Percentiles rank a stretch among this genome's conserved stretches.
These are phyloP conservation scores for Cepphus grylle DNA, from an alignment of 2,113 vertebrate species.

Conservation along the genomic window DNA sequence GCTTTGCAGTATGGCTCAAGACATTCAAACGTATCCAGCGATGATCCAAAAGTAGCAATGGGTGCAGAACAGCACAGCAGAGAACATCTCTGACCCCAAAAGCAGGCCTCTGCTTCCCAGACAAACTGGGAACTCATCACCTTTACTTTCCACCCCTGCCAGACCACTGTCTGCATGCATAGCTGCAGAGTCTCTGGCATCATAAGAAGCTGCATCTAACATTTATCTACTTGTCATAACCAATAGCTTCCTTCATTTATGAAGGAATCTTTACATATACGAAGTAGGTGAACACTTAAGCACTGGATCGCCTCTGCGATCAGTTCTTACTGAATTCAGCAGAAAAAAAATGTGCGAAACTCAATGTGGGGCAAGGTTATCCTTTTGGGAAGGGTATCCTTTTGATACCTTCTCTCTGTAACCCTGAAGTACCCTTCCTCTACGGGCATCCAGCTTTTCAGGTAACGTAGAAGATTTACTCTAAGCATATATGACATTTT, in stretches of 20 bases:
- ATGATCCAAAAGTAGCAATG: fast-evolving
- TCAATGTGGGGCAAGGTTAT: not conserved
- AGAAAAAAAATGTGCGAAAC: not conserved
- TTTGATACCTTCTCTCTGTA: not conserved
- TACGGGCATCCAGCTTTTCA: not conserved
- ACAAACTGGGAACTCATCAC: not conserved
- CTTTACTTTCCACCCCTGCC: not conserved
- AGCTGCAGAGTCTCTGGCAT: not conserved
- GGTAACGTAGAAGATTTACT: not conserved
- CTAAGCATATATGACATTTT: fast-evolving
- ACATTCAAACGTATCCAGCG: not conserved
- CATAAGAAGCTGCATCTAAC: not conserved
- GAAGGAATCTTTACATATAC: not conserved
- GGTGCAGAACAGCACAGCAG: not conserved
- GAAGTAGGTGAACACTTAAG: fast-evolving
- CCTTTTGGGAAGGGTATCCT: too few relatives aligned
- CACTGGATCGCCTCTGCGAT: not conserved
- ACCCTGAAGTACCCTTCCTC: not conserved
- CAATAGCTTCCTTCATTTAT: not conserved
- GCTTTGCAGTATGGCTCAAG: not conserved
- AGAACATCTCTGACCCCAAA: not conserved
- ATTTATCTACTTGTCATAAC: not conserved
- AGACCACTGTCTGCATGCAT: not conserved
- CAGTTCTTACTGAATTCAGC: not conserved
- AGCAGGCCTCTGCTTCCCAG: not conserved